These are phyloP conservation scores for Cabera pusaria DNA, from an alignment of 2,888 invertebrate genomes.

Conservation along the genomic window DNA sequence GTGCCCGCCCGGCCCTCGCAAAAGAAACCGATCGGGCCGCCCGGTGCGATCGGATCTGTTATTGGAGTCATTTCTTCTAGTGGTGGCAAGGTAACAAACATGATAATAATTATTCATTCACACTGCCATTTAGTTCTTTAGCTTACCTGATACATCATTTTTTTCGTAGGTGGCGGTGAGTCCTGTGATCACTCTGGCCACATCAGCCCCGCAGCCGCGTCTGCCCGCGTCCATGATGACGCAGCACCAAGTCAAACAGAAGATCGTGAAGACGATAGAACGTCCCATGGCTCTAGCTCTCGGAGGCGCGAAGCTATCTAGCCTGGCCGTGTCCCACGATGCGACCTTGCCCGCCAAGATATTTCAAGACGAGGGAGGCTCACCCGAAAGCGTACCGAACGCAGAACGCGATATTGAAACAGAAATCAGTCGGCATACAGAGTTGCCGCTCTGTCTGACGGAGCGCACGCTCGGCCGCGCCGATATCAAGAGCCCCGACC, in stretches of 20 bases:
- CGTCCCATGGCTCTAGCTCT: conserved; percentile 78
- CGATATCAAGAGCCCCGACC: conserved; percentile 77
- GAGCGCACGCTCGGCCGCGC: conserved; percentile 72
- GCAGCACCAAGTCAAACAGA: conserved; percentile 78
- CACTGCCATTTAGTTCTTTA: no score
- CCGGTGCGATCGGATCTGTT: conserved; percentile 58
- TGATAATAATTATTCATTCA: no score
- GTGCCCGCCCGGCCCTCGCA: no score
- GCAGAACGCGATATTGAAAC: conserved; percentile 62
- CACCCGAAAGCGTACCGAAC: conserved; percentile 79
- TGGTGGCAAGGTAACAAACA: no score
- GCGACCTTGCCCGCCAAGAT: conserved; percentile 86
- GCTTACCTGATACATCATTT: no score
- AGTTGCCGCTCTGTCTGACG: conserved; percentile 66
- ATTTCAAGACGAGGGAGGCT: conserved; percentile 86
- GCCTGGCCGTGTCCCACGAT: conserved; percentile 82
- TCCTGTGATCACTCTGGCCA: conserved; percentile 69
- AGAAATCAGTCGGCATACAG: conserved; percentile 78
- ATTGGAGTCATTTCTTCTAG: no score
- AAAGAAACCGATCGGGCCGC: no score
- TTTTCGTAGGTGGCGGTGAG: conserved; percentile 58
- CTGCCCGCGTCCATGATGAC: conserved; percentile 72
- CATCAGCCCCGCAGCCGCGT: conserved; percentile 59
- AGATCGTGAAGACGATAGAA: conserved; percentile 77
- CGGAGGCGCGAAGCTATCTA: conserved; percentile 79